Conservation (phyloP, 1,140 invertebrate genomes). For the Apis mellifera region Amel_HAv3.1 CM009936.2:16827001-16827500, state of each 20-base stretch:
- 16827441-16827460: neutral
- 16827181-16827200: neutral
- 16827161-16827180: conserved; percentile 23
- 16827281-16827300: neutral
- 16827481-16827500: neutral
- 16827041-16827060: neutral
- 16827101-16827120: neutral
- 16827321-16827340: too few species aligned
- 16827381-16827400: neutral
- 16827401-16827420: too few species aligned
- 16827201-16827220: neutral
- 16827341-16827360: neutral
- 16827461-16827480: neutral
- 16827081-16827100: conserved; percentile 10
- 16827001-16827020: neutral
- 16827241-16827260: neutral
- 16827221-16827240: neutral
- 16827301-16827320: too few species aligned
- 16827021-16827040: neutral
- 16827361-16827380: neutral
- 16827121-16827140: conserved; percentile 1
- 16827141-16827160: neutral
- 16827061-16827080: conserved; percentile 16
- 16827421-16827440: neutral
- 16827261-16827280: neutral